Evolutionary conservation across 2,113 vertebrate genomes (phyloP).

Genomic region (Paratilapia polleni): DNA sequence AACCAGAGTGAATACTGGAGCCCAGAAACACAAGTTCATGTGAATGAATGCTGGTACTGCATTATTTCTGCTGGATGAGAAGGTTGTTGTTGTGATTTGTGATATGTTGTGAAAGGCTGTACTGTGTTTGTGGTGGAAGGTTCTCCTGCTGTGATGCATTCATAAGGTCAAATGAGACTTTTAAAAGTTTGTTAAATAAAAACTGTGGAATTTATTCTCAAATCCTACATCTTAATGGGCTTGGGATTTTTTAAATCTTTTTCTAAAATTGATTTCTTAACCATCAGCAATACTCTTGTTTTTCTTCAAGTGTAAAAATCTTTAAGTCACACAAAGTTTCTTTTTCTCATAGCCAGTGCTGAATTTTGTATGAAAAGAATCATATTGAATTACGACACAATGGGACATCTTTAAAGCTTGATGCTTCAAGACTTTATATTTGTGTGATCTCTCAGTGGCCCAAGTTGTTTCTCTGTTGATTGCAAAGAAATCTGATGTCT

Average conservation of each 20-base stretch:
- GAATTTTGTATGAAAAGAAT: not conserved
- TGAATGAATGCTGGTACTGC: not conserved
- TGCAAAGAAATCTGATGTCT: conserved; percentile 9
- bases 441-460: not conserved
- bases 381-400: not conserved
- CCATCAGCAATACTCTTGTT: no score
- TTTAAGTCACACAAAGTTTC: not conserved
- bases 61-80: not conserved
- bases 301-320: not conserved
- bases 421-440: not conserved
- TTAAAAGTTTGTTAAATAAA: not conserved
- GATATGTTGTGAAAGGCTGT: not conserved
- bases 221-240: not conserved
- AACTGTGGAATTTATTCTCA: not conserved
- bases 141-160: not conserved
- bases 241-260: accelerated
- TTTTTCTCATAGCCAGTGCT: not conserved
- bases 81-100: not conserved
- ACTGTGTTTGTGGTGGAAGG: not conserved
- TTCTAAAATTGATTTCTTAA: not conserved
- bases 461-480: not conserved
- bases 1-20: not conserved
- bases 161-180: not conserved
- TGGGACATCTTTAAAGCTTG: not conserved
- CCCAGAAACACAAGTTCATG: not conserved